Evolutionary conservation across 2,888 invertebrate genomes (phyloP).

Genomic region (Camponotus fellah): DNA sequence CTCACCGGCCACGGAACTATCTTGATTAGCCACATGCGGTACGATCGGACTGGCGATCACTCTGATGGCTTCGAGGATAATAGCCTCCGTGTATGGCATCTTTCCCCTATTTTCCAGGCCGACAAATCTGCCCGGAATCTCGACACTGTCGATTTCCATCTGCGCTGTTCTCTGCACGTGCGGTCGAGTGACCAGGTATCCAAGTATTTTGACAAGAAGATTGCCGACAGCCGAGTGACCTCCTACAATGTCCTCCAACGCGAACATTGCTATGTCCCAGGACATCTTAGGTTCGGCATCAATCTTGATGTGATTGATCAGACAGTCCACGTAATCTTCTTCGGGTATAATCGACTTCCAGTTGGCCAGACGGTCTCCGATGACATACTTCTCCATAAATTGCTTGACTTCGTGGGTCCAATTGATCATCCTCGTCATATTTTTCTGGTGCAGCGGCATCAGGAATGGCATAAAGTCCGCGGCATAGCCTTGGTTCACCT

Average conservation of each 20-base stretch:
- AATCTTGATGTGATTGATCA: constrained; percentile 87
- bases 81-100: constrained; percentile 89
- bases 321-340: constrained; percentile 88
- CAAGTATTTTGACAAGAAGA: constrained; percentile 88
- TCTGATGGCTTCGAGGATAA: constrained; percentile 89
- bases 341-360: constrained; percentile 83
- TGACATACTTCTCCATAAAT: constrained; percentile 87
- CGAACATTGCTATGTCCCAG: constrained; percentile 87
- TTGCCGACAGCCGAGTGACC: constrained; percentile 90
- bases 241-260: constrained; percentile 87
- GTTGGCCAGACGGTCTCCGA: constrained; percentile 86
- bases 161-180: constrained; percentile 88
- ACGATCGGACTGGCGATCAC: constrained; percentile 90
- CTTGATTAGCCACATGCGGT: constrained; percentile 89
- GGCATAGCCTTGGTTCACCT: constrained; percentile 90
- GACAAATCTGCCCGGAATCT: constrained; percentile 74
- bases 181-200: constrained; percentile 87
- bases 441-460: constrained; percentile 87
- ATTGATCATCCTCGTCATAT: constrained; percentile 86
- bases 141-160: constrained; percentile 86
- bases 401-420: constrained; percentile 87
- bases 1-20: constrained; percentile 89
- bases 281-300: constrained; percentile 85
- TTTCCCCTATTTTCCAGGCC: constrained; percentile 86
- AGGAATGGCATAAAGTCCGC: constrained; percentile 90